Evolutionary conservation across 64 coral and sea anemone species (phyloP), one percentile per base, ranked within the genome.

Genomic region (Montipora sp.): DNA sequence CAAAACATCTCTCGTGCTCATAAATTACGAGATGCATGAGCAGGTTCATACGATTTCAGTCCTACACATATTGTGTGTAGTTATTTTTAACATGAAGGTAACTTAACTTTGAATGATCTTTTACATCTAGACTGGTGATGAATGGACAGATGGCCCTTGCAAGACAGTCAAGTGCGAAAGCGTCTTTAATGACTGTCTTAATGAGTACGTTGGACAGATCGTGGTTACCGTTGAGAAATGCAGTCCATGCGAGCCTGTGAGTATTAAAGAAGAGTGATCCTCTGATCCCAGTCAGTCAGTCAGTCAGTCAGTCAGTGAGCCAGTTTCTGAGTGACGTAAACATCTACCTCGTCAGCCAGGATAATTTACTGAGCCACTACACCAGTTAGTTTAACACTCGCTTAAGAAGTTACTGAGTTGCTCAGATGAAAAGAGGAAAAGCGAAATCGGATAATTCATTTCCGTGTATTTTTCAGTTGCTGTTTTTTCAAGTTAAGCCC

Each of bases 71-170:
- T 63, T 63, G 60, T 16, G 14, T 3, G 10, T 57, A 0, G 60
- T 63, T 63, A 63, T 63, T 16, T 63, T 3, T 12, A 63, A 3
- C 6, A 57, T 63, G 14, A 63, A 63, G 13, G 7, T 15, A 63
- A 63, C 53, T 87, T 47, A 18, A 8, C 8, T 51, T 19, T 53
- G 16, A 18, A 11, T 87, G 8, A 47, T 80, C n/a, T n/a, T 74
- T 10, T 46, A 15, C 51, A 19, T 79, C 4, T 57, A 93, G 91
- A 6, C 53, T 45, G 83, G 83, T 55, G 91, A 93, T 4, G 44
- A 12, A 12, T 93, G 61, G 73, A 80, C 12, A 2, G 91, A 93
- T 73, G 83, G 84, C 5, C 83, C 91, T 7, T 93, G 91, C 6
- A 88, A 63, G 8, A 88, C 61, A 8, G 77, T 80, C 59, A 80